phyloP scores from a whole-genome alignment of 2,797 vertebrate genomes.

The Enteromius trimaculatus region DNA sequence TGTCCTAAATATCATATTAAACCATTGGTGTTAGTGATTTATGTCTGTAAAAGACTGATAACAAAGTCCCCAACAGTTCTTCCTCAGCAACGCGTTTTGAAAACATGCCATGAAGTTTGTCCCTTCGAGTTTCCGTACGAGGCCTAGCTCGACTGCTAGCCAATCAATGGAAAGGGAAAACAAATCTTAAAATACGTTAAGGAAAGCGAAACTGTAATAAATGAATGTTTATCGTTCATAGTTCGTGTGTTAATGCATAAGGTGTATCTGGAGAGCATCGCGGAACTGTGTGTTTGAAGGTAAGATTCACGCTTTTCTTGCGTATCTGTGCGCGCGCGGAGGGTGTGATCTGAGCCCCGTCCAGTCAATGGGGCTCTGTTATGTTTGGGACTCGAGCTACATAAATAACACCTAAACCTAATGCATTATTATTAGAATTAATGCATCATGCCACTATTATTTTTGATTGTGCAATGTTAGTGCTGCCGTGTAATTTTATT shows the following conservation, averaged over 20 bases:
- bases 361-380: not conserved
- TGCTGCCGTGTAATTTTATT: not conserved
- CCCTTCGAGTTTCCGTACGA: conserved; percentile 47
- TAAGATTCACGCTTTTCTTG: conserved; percentile 12
- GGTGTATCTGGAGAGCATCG: not conserved
- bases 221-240: not conserved
- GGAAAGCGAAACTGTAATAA: not conserved
- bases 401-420: not conserved
- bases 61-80: not conserved
- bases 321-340: not conserved
- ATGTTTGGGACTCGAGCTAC: not conserved
- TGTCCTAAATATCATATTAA: not conserved
- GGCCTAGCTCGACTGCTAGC: conserved; percentile 36
- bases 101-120: conserved; percentile 30
- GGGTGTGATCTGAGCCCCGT: not conserved
- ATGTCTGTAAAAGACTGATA: not conserved
- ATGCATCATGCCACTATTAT: not conserved
- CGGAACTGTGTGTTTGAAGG: not conserved
- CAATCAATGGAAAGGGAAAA: conserved; percentile 36
- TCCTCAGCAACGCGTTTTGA: conserved; percentile 22
- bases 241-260: not conserved
- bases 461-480: not conserved
- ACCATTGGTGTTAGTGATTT: not conserved
- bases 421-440: not conserved
- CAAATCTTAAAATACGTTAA: conserved; percentile 20